Evolutionary conservation across 2,113 vertebrate species (phyloP), one percentile per base, ranked within the genome.

Genomic region (Lepisosteus oculatus): DNA sequence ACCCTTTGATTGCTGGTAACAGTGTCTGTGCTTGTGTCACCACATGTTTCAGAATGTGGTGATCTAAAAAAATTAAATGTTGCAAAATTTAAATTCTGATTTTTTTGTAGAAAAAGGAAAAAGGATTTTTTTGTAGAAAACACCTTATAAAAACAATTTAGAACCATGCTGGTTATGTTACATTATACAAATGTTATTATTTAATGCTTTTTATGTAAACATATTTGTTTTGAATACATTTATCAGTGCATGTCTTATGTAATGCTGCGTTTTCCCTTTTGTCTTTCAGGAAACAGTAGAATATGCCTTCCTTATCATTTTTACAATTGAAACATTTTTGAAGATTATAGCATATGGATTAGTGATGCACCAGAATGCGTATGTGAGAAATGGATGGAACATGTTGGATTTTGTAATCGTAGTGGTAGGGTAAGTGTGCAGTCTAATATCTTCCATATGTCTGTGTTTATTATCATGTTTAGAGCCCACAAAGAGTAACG

Each of bases 271-370:
- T 71, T 41, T 70, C 54, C 68, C 74, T 70, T 81, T 77, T 85
- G 7, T 91, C 64, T 90, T 80, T 67, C 90, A 99, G 97, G 97
- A 99, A 96, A 98, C 97, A 92, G 97, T 99, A 87, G 97, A 99
- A 94, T 99, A 99, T 96, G 97, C 96, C 95, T 99, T 99, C 94
- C 96, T 99, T 89, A 97, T 99, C 87, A 96, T 99, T 93, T 99
- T 99, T 94, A 99, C 97, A 84, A 95, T 99, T 77, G 97, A 99
- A 90, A 99, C 97, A 77, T 98, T 97, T 93, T 93, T 99, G 92
- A 99, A 99, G 94, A 99, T 99, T 85, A 96, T 99, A 75, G 97
- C 97, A 2, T 99, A 99, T 77, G 97, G 97, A 93, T 89, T 99
- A 91, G 93, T 98, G 87, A 94, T 98, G 87, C 97, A 99, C 81